Conservation (phyloP, 2,797 vertebrate genomes). For the Enteromius paludinosus region DNA sequence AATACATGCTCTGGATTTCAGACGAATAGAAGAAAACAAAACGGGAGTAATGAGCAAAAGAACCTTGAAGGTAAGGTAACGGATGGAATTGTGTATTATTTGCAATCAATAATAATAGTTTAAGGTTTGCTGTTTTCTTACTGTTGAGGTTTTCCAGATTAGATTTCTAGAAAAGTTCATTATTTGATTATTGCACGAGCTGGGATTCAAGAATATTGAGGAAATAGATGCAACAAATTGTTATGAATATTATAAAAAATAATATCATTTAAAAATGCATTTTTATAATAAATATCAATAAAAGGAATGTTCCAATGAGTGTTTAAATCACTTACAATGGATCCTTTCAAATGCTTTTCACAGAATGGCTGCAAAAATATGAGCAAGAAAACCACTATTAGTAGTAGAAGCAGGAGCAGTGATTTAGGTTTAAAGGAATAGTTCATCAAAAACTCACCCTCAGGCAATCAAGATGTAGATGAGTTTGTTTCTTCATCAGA, state of each 20-base stretch:
- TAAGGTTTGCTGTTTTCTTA: not conserved
- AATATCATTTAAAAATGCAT: not conserved
- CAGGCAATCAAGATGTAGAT: not conserved
- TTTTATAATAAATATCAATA: not conserved
- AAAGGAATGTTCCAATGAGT: not conserved
- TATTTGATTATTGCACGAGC: not conserved
- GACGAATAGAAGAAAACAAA: not conserved
- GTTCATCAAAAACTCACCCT: not conserved
- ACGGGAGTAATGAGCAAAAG: not conserved
- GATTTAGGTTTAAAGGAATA: not conserved
- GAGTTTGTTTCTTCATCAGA: not conserved
- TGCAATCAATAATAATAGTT: not conserved
- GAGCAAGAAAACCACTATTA: not conserved
- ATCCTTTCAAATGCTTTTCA: not conserved
- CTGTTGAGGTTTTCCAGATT: not conserved
- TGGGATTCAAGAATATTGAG: not conserved
- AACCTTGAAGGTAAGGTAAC: not conserved
- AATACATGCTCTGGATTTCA: not conserved
- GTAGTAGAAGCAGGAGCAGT: not conserved
- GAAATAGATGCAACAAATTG: not conserved
- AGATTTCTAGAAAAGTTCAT: not conserved
- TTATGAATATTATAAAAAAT: not conserved
- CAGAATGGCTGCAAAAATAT: not conserved
- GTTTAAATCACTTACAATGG: not conserved
- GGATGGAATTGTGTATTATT: not conserved